Base-by-base conservation (phyloP, 2,797 vertebrate species). In the Sylvilagus floridanus region DNA sequence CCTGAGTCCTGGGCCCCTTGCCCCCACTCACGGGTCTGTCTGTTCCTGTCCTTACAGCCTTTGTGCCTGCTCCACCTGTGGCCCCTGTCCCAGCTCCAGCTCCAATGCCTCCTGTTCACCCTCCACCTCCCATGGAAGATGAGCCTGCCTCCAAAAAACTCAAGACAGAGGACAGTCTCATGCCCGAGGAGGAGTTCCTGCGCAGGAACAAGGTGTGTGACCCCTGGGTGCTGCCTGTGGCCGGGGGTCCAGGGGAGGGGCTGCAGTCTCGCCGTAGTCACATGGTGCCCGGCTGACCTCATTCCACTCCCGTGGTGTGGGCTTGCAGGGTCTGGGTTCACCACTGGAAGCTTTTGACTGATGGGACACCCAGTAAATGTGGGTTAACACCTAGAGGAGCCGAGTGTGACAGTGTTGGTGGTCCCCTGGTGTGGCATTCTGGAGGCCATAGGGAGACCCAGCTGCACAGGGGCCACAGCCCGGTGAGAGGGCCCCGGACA, bases 181-280 rank as follows among this genome's bases (percentile, higher is more conserved):
- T 99, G 84, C 99, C 99, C 9, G 99, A 99, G 97, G 99, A 99
- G 32, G 99, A 99, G 92, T 99, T 99, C 87, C 98, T 99, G 24
- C 99, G 99, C 94, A 99, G 99, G 96, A 99, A 99, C 98, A 99
- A 99, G 99, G 99, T 99, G 84, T 5, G 0, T 5, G 86, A 7
- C 17, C 42, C 37, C 6, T 47, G 57, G 42, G 32, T 73, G n/a
- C 65, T 63, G 28, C 50, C 37, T 32, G 13, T 12, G 17, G 50
- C 42, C 4, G 76, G 7, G 37, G 21, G 1, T 22, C 26, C 69
- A n/a, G 50, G 24, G 19, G 6, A 13, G 30, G 7, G 26, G 35
- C 12, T 26, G 30, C 1, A 4, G 7, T 60, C 30, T 54, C 0
- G 0, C 32, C 17, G 4, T 3, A 32, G 0, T 22, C 26, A 52